Evolutionary conservation across 2,888 invertebrate genomes (phyloP).

Genomic region (Eurytoma adleriae): DNA sequence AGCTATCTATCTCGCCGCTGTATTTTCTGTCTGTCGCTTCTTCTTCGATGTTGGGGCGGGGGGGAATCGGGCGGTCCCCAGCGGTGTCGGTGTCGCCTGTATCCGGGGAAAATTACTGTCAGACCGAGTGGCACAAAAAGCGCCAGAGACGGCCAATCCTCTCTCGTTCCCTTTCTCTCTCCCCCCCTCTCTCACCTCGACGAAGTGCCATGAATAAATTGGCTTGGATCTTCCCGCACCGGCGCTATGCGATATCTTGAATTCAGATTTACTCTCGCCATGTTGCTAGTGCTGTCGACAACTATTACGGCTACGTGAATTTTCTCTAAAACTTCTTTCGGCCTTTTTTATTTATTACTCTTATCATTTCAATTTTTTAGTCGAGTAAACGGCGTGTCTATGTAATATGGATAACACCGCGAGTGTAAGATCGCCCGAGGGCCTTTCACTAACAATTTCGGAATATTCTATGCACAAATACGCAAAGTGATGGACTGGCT

Average conservation of each 20-base stretch:
- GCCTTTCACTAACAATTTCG: neutral
- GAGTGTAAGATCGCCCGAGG: neutral
- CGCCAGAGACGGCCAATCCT: too few relatives aligned
- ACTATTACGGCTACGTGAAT: neutral
- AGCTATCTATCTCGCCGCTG: neutral
- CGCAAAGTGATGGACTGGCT: neutral
- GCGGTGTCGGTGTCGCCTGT: neutral
- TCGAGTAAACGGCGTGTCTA: too few relatives aligned
- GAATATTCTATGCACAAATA: neutral
- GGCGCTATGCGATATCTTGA: constrained; percentile 1
- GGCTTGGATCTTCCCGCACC: neutral
- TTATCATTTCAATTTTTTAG: too few relatives aligned
- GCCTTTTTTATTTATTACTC: too few relatives aligned
- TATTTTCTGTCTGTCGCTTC: neutral
- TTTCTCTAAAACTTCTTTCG: too few relatives aligned
- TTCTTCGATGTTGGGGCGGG: neutral
- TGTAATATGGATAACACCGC: too few relatives aligned
- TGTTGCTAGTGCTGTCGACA: neutral
- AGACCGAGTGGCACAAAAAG: constrained; percentile 7
- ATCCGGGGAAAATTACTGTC: constrained; percentile 22
- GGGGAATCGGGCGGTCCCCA: neutral
- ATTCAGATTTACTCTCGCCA: constrained; percentile 21
- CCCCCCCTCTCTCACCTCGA: constrained; percentile 6
- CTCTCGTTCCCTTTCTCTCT: neutral
- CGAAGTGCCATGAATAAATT: constrained; percentile 33